A percentile compares a stretch with the other conserved stretches of the same genome.
These are phyloP conservation scores for Solenopsis fugax DNA, from an alignment of 1,140 invertebrate species.

Conservation along the genomic window DNA sequence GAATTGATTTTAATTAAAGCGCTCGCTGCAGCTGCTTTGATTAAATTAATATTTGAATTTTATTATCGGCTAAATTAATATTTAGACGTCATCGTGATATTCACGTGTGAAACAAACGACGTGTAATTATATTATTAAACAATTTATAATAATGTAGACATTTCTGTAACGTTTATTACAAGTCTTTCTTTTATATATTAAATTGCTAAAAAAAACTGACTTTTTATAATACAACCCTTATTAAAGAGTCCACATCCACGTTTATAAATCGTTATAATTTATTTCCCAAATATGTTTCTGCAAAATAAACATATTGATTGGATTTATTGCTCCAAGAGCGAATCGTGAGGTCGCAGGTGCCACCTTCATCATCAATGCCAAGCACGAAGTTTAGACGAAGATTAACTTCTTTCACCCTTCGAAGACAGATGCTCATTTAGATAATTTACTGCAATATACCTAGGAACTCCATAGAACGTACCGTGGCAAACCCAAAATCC, in stretches of 20 bases:
- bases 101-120: neutral
- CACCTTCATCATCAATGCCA: neutral
- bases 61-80: slow-evolving; percentile 33
- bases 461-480: neutral
- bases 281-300: neutral
- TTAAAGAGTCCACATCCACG: neutral
- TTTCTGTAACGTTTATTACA: neutral
- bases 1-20: slow-evolving; percentile 51
- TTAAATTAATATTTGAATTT: slow-evolving; percentile 57
- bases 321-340: neutral
- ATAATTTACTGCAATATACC: slow-evolving; percentile 31
- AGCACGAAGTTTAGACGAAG: slow-evolving; percentile 29
- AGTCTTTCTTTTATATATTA: neutral
- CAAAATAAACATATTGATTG: neutral
- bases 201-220: slow-evolving; percentile 9
- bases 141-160: neutral
- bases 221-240: neutral
- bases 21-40: neutral
- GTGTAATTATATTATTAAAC: slow-evolving; percentile 32
- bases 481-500: neutral
- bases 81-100: neutral
- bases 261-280: slow-evolving; percentile 1
- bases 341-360: neutral
- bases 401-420: slow-evolving; percentile 19
- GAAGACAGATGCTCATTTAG: slow-evolving; percentile 23